Evolutionary conservation across 1,140 invertebrate genomes (phyloP).

Genomic region (Pseudoatta argentina): DNA sequence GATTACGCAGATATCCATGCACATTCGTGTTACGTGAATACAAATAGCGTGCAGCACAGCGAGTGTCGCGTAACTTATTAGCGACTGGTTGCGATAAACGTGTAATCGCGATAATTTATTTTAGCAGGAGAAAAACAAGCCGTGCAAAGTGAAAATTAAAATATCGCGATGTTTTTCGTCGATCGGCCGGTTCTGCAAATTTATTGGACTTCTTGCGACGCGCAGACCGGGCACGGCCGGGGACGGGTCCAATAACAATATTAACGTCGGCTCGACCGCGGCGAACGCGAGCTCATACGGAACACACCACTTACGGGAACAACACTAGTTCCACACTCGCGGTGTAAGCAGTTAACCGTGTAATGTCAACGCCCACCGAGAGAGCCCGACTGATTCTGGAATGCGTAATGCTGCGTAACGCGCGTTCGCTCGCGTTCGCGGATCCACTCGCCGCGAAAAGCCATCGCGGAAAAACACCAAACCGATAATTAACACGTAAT

Average conservation of each 20-base stretch:
- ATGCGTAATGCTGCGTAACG: conserved; percentile 45
- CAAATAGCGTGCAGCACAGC: neutral
- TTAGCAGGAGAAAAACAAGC: conserved; percentile 13
- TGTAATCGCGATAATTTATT: conserved; percentile 31
- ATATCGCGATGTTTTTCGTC: conserved; percentile 57
- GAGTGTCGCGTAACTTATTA: conserved; percentile 53
- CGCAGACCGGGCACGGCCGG: neutral
- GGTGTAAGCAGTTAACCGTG: conserved; percentile 29
- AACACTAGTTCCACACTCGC: neutral
- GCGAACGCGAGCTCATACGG: conserved; percentile 5
- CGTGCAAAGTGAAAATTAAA: conserved; percentile 49
- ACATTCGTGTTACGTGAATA: neutral
- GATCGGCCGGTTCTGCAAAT: conserved; percentile 63
- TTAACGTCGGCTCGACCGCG: conserved; percentile 29
- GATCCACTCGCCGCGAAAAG: neutral
- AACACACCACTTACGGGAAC: conserved; percentile 10
- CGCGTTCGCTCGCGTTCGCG: neutral
- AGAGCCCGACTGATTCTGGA: conserved; percentile 22
- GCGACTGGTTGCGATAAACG: conserved; percentile 52
- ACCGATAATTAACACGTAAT: conserved; percentile 26
- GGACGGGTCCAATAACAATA: conserved; percentile 56
- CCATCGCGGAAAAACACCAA: neutral
- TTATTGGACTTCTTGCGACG: conserved; percentile 21
- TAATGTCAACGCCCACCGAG: conserved; percentile 39
- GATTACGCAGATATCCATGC: neutral